Evolutionary conservation across 2,888 invertebrate species (phyloP).

Genomic region (Eupithecia exiguata): DNA sequence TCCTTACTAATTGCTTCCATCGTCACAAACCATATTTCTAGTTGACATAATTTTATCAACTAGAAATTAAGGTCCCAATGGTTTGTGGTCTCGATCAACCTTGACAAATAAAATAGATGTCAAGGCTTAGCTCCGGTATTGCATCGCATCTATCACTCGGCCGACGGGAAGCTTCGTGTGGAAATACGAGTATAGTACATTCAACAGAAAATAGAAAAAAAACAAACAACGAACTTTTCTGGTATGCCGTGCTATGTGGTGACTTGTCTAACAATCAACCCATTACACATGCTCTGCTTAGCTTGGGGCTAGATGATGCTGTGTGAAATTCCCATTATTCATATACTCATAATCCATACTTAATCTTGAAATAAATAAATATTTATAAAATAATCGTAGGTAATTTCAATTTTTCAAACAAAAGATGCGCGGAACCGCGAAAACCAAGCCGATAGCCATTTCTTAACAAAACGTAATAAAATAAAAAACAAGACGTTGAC

Average conservation of each 20-base stretch:
- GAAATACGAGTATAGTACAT: background rate
- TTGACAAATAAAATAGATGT: conserved; percentile 5
- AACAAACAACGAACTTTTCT: background rate
- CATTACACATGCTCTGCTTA: background rate
- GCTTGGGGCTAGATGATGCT: background rate
- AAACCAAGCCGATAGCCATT: background rate
- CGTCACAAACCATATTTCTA: background rate
- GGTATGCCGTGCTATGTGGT: background rate
- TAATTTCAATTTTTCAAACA: background rate
- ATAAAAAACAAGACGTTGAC: too few species aligned
- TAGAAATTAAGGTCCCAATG: background rate
- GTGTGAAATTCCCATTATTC: background rate
- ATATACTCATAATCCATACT: background rate
- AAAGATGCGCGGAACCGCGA: background rate
- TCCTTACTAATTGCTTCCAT: background rate
- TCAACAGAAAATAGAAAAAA: background rate
- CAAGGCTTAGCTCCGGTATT: conserved; percentile 5
- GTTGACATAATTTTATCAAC: background rate
- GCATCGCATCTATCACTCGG: conserved; percentile 12
- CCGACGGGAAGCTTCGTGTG: background rate
- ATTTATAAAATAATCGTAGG: too few species aligned
- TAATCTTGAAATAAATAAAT: too few species aligned
- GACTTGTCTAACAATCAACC: background rate
- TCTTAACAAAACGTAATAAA: background rate
- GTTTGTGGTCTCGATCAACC: background rate